Evolutionary conservation across 2,113 vertebrate genomes (phyloP).

Genomic region (Oxygymnocypris stewartii): DNA sequence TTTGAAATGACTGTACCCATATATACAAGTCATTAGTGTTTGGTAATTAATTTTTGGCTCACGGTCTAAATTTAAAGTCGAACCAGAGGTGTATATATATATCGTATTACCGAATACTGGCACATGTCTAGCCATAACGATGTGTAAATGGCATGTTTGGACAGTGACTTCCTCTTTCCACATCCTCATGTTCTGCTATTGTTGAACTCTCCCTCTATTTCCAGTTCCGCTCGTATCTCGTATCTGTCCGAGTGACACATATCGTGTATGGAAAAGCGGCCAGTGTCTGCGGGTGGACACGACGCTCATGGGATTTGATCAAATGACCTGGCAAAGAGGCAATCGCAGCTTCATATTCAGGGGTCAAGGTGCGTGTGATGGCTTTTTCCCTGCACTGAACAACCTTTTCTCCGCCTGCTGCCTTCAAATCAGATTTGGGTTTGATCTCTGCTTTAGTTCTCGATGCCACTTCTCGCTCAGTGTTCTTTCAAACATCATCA

Average conservation of each 20-base stretch:
- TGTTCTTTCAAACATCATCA: neutral
- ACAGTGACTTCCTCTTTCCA: conserved; percentile 1
- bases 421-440: neutral
- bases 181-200: conserved; percentile 5
- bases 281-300: conserved; percentile 96
- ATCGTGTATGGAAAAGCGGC: conserved; percentile 97
- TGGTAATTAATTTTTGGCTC: too few relatives aligned
- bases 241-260: conserved; percentile 97
- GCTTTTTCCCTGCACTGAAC: conserved; percentile 15
- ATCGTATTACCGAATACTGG: too few relatives aligned
- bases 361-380: conserved; percentile 83
- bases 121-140: neutral
- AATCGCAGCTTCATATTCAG: conserved; percentile 95
- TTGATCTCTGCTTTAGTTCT: conserved; percentile 29
- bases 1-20: too few relatives aligned
- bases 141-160: conserved; percentile 26
- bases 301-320: conserved; percentile 94
- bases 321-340: conserved; percentile 98
- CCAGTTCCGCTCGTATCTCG: conserved; percentile 95
- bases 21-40: too few relatives aligned
- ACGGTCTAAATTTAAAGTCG: too few relatives aligned
- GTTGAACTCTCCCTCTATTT: conserved; percentile 42
- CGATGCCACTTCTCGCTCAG: neutral
- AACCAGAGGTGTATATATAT: too few relatives aligned
- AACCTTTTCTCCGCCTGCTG: neutral